Percentiles rank a stretch among this genome's conserved stretches.
Evolutionary conservation across 1,140 invertebrate genomes (phyloP).

Genomic region (Pectinophora gossypiella): DNA sequence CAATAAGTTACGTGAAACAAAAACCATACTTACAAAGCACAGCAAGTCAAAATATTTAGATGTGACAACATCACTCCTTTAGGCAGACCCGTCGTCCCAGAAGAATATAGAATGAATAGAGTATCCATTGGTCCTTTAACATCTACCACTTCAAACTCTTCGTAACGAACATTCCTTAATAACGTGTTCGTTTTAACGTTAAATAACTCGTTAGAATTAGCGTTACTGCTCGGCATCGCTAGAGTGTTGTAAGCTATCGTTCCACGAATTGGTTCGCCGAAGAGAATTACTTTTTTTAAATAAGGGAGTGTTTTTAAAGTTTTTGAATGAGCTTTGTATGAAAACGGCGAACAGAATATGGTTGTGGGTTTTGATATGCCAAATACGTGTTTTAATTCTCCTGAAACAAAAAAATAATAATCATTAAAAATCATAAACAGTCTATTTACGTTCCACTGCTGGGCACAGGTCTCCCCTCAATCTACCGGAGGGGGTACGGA

Average conservation of each 20-base stretch:
- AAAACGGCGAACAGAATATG: conserved; percentile 52
- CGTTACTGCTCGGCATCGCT: conserved; percentile 4
- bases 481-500: not conserved
- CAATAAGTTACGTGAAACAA: too few species aligned
- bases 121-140: conserved; percentile 35
- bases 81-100: conserved; percentile 86
- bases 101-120: conserved; percentile 73
- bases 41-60: conserved; percentile 72
- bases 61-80: conserved; percentile 88
- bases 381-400: conserved; percentile 70
- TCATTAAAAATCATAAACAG: not conserved
- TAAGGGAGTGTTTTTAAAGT: conserved; percentile 15
- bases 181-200: not conserved
- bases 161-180: conserved; percentile 12
- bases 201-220: not conserved
- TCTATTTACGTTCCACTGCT: too few species aligned
- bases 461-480: too few species aligned
- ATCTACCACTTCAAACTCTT: conserved; percentile 35
- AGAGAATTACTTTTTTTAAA: conserved; percentile 34
- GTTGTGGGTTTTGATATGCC: conserved; percentile 72
- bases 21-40: conserved; percentile 60
- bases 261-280: conserved; percentile 24
- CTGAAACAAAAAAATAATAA: conserved; percentile 30
- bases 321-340: conserved; percentile 28
- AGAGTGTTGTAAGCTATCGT: conserved; percentile 31